Conservation (phyloP, 2,113 vertebrate genomes). For the Aythya baeri region DNA sequence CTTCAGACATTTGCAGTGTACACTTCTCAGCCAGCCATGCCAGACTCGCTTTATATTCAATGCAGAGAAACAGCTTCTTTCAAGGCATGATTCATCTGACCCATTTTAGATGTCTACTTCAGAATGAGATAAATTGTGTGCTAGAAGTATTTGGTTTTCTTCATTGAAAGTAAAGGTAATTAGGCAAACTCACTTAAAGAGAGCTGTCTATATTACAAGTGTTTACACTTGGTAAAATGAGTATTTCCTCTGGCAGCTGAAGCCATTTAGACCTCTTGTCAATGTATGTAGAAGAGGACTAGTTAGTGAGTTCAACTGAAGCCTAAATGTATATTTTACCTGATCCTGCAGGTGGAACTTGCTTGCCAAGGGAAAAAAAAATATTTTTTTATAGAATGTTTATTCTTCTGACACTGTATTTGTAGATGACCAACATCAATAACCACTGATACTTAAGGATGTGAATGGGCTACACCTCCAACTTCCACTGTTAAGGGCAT, state of each 20-base stretch:
- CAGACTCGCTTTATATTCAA: conserved; percentile 11
- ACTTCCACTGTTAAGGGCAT: not conserved
- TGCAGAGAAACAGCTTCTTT: not conserved
- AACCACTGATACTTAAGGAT: not conserved
- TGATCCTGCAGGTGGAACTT: not conserved
- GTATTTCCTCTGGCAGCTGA: not conserved
- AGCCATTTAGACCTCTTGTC: not conserved
- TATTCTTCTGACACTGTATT: not conserved
- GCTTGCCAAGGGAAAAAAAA: not conserved
- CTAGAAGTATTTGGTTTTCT: not conserved
- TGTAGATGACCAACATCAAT: not conserved
- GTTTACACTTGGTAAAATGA: not conserved
- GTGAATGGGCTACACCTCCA: not conserved
- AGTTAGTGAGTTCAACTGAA: not conserved
- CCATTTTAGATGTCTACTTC: conserved; percentile 35
- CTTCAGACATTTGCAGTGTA: not conserved
- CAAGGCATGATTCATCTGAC: conserved; percentile 47
- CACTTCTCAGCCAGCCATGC: not conserved
- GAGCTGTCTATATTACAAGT: not conserved
- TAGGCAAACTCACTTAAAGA: conserved; percentile 26
- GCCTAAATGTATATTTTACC: not conserved
- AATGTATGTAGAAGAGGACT: not conserved
- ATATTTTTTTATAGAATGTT: not conserved
- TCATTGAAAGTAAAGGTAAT: conserved; percentile 30
- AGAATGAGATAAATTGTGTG: conserved; percentile 19